phyloP scores from a whole-genome alignment of 2,888 invertebrate genomes.

The Luperina testacea region DNA sequence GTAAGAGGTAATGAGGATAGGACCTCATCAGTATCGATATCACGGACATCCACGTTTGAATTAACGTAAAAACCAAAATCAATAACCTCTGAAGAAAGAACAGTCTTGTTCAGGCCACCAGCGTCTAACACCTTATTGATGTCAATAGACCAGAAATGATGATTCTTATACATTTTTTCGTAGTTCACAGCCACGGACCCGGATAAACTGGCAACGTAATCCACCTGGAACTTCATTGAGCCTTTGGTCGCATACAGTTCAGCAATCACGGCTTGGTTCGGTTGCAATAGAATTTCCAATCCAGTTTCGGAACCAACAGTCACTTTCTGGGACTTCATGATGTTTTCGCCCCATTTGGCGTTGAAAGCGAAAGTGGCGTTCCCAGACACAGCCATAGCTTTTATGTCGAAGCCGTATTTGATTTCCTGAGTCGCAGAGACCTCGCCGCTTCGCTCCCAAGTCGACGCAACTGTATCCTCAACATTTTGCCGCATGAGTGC shows the following conservation, averaged over 20 bases:
- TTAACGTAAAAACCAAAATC: constrained; percentile 67
- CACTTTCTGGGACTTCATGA: constrained; percentile 35
- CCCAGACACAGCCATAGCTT: constrained; percentile 43
- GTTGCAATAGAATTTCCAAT: constrained; percentile 61
- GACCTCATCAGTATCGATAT: constrained; percentile 25
- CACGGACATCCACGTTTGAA: constrained; percentile 53
- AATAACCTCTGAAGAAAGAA: constrained; percentile 66
- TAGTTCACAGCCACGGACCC: constrained; percentile 72
- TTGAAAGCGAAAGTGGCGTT: constrained; percentile 36
- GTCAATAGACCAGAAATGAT: constrained; percentile 74
- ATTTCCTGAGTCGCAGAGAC: constrained; percentile 32
- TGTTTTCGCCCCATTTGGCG: constrained; percentile 52
- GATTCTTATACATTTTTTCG: constrained; percentile 62
- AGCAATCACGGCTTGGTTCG: constrained; percentile 66
- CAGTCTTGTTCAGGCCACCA: constrained; percentile 51
- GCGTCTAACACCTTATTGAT: constrained; percentile 65
- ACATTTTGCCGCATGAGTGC: constrained; percentile 31
- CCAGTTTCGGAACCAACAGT: constrained; percentile 46
- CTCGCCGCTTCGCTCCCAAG: constrained; percentile 33
- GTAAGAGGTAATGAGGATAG: constrained; percentile 7
- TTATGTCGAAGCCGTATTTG: constrained; percentile 45
- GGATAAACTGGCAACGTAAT: constrained; percentile 68
- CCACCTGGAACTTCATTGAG: constrained; percentile 67
- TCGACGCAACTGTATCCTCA: constrained; percentile 48
- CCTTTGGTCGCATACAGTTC: constrained; percentile 67